Percentiles rank a stretch among this genome's conserved stretches.
These are phyloP conservation scores for Nomada fabriciana DNA, from an alignment of 2,888 invertebrate species.

Conservation along the genomic window DNA sequence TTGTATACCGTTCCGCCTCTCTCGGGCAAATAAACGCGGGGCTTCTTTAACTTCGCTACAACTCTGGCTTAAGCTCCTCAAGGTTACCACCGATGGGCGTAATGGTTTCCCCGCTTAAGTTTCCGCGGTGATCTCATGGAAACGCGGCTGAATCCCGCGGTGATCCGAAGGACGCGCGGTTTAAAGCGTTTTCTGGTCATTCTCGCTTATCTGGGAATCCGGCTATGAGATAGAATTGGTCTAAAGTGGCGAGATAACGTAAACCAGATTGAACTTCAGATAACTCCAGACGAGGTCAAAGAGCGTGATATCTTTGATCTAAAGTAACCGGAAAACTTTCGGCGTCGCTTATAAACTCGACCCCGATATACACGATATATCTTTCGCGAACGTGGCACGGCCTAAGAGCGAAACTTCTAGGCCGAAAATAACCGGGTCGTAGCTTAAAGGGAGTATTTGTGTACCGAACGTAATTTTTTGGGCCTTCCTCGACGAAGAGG, in stretches of 20 bases:
- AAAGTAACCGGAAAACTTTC: slow-evolving; percentile 21
- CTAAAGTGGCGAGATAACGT: not conserved
- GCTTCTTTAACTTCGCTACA: slow-evolving; percentile 37
- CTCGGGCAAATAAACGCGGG: slow-evolving; percentile 39
- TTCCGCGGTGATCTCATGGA: slow-evolving; percentile 21
- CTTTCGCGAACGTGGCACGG: not conserved
- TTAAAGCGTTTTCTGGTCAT: slow-evolving; percentile 3
- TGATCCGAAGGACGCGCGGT: slow-evolving; percentile 15
- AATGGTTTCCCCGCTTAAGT: slow-evolving; percentile 41
- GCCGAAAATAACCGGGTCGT: slow-evolving; percentile 32
- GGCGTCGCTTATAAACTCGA: slow-evolving; percentile 1
- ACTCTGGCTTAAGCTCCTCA: slow-evolving; percentile 24
- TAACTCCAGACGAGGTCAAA: not conserved
- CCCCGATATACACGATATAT: slow-evolving; percentile 7
- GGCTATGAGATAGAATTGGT: not conserved
- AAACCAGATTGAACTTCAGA: not conserved
- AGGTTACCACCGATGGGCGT: slow-evolving; percentile 23
- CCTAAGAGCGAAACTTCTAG: not conserved
- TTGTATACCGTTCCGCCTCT: slow-evolving; percentile 29
- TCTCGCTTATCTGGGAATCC: slow-evolving; percentile 4
- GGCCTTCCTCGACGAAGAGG: too few relatives aligned
- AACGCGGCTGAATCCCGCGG: slow-evolving; percentile 10
- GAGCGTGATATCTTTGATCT: not conserved
- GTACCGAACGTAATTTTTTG: not conserved
- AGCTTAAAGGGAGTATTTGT: not conserved